Base-by-base conservation (phyloP, 2,888 invertebrate species). In the Nipponacmea schrenckii region DNA sequence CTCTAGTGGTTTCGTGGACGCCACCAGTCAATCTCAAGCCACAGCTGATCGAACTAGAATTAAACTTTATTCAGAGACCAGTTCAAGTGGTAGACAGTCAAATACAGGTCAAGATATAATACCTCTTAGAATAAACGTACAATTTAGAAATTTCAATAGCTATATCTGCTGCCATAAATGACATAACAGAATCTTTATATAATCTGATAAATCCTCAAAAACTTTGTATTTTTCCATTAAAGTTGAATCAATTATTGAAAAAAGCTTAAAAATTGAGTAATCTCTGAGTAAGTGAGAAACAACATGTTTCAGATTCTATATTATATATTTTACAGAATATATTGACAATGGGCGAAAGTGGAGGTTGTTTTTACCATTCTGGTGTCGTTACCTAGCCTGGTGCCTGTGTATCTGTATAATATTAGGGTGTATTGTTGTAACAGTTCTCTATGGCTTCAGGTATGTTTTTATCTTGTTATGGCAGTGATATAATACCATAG, bases 1-100 rank as follows among this genome's bases (percentile, higher is more conserved):
- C 0, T 86, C 86, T 15, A 85, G 85, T 79, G 86, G 85, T 5
- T 85, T 86, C 82, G 86, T 84, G 71, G 86, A 86, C 74, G 84
- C 82, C n/a, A 79, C 78, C 62, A 84, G 83, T 67, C 80, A 80
- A 63, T 78, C 73, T 10, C 65, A 65, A 15, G 46, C 62, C 0
- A 65, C 74, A 17, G 66, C 71, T 20, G 74, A 77, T 27, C 73
- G 73, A 15, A 62, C 72, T 26, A 70, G 71, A 46, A 45, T 74
- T 48, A 77, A 71, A 45, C 68, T 71, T 20, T 46, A 68, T 0
- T 77, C 74, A 12, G 76, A 77, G 27, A 71, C 63, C 64, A 77
- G 76, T 62, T 77, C 74, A 0, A 68, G 68, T 46, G 68, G 74
- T 27, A 62, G 68, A 50, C 74, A 70, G 15, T 72, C 74, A 17